phyloP scores from a whole-genome alignment of 2,113 vertebrate species.

The Piprites chloris region DNA sequence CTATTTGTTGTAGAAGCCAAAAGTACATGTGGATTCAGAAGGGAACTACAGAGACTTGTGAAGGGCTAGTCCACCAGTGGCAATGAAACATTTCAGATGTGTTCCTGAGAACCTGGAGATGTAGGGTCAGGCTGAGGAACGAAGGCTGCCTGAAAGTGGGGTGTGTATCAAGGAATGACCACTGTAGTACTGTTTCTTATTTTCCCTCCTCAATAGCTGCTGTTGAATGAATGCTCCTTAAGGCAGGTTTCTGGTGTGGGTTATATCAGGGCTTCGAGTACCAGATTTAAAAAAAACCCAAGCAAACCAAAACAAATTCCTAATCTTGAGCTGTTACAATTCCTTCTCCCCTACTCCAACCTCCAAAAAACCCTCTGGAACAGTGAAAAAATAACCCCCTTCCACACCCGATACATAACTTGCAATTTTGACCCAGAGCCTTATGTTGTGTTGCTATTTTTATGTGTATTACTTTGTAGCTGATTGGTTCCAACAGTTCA shows the following conservation, averaged over 20 bases:
- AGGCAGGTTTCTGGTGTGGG: not conserved
- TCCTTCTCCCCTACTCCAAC: not conserved
- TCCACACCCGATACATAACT: too few species aligned
- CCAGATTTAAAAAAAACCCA: not conserved
- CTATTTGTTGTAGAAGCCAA: not conserved
- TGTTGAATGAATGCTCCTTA: not conserved
- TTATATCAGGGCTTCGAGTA: not conserved
- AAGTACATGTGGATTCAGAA: not conserved
- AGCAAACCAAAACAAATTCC: accelerated
- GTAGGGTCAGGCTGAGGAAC: not conserved
- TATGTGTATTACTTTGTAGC: not conserved
- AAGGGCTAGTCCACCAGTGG: not conserved
- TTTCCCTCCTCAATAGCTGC: not conserved
- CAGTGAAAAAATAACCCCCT: too few species aligned
- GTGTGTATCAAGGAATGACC: not conserved
- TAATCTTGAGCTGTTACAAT: not conserved
- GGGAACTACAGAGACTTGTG: accelerated
- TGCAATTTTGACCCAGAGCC: not conserved
- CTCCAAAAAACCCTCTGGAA: not conserved
- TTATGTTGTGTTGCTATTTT: not conserved
- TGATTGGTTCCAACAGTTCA: not conserved
- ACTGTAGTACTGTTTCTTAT: not conserved
- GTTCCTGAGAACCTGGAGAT: not conserved
- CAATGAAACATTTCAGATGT: not conserved
- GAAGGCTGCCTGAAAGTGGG: not conserved